A percentile compares a stretch with the other conserved stretches of the same genome.
Conservation (phyloP, 2,797 vertebrate species). For the Lophura swinhoii region DNA sequence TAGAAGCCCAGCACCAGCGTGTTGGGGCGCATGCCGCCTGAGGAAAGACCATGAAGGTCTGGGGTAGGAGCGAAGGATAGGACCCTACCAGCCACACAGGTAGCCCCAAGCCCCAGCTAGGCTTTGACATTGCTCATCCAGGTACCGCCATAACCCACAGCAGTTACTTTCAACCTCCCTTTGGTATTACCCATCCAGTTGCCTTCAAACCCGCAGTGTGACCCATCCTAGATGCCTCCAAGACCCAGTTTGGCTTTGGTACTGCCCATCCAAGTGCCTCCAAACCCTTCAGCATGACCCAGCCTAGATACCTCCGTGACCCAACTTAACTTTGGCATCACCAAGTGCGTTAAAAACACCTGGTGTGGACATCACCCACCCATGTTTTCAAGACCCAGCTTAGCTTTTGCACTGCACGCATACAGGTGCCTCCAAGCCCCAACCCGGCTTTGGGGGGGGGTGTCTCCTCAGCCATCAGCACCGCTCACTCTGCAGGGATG, state of each 20-base stretch:
- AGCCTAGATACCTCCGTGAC: neutral
- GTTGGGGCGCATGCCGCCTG: conserved; percentile 94
- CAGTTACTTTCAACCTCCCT: neutral
- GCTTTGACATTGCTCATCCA: neutral
- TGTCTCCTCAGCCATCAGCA: neutral
- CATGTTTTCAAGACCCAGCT: neutral
- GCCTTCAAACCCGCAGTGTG: neutral
- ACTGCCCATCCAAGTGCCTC: neutral
- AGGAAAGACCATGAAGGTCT: accelerated
- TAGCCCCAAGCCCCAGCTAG: neutral
- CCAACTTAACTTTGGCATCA: accelerated
- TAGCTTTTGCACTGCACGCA: neutral
- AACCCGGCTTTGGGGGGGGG: neutral
- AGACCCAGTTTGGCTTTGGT: neutral
- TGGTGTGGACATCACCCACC: neutral
- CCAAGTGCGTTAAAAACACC: neutral
- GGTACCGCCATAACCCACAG: neutral
- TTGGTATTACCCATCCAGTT: neutral
- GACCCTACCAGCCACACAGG: neutral
- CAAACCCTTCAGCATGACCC: neutral
- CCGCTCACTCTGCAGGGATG: neutral
- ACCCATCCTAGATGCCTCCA: neutral
- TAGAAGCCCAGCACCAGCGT: conserved; percentile 92
- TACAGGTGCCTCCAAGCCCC: neutral
- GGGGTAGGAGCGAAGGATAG: neutral